Evolutionary conservation across 2,888 invertebrate genomes (phyloP).

Genomic region (Rhaphigaster nebulosa): DNA sequence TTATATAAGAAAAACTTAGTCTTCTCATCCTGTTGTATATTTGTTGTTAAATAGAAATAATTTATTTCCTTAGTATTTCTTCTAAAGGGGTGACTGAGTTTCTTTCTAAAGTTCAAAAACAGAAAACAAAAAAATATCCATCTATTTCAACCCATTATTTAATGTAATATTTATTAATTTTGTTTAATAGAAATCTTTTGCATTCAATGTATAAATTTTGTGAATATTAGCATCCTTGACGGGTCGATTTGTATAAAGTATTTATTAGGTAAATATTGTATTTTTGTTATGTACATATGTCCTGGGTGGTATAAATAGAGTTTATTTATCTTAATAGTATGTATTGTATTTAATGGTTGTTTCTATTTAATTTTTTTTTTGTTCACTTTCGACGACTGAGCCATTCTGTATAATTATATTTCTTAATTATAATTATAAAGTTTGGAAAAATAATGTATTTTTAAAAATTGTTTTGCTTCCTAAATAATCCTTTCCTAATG

Average conservation of each 20-base stretch:
- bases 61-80: conserved; percentile 41
- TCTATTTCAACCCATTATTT: conserved; percentile 36
- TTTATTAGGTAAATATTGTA: conserved; percentile 58
- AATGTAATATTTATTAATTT: conserved; percentile 51
- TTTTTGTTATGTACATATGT: conserved; percentile 58
- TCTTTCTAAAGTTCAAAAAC: conserved; percentile 38
- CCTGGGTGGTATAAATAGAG: conserved; percentile 59
- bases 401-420: conserved; percentile 66
- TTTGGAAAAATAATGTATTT: conserved; percentile 64
- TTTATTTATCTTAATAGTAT: conserved; percentile 59
- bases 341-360: conserved; percentile 60
- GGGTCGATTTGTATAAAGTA: conserved; percentile 57
- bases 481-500: neutral
- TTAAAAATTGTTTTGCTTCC: neutral
- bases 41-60: conserved; percentile 50
- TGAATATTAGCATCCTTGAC: conserved; percentile 56
- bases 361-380: conserved; percentile 59
- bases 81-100: conserved; percentile 54
- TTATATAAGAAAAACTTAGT: conserved; percentile 55
- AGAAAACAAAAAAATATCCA: conserved; percentile 2
- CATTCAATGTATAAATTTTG: conserved; percentile 55
- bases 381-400: conserved; percentile 65
- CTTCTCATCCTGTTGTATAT: conserved; percentile 47
- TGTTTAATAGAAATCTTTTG: conserved; percentile 34
- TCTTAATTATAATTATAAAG: conserved; percentile 65